phyloP scores from a whole-genome alignment of 2,888 invertebrate species.

The Schizotus pectinicornis region DNA sequence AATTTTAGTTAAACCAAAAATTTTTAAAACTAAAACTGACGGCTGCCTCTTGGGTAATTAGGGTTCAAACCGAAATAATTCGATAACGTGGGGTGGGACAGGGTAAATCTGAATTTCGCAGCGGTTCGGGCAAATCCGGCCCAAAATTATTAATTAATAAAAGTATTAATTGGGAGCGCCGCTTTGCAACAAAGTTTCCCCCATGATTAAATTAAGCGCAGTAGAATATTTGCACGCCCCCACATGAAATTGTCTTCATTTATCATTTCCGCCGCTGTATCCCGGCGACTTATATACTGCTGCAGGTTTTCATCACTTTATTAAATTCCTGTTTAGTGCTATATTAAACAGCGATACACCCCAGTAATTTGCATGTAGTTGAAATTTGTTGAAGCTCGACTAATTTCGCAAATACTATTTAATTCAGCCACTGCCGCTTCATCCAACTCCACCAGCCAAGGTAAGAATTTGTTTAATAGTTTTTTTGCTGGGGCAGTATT shows the following conservation, averaged over 20 bases:
- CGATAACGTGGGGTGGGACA: too few species aligned
- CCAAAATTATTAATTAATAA: too few species aligned
- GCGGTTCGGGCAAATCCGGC: too few species aligned
- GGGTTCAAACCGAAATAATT: too few species aligned
- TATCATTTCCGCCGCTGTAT: conserved; percentile 28
- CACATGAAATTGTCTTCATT: conserved; percentile 32
- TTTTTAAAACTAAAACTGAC: too few species aligned
- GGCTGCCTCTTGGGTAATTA: too few species aligned
- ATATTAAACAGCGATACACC: conserved; percentile 12
- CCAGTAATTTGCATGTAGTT: not conserved
- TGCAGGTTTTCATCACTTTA: conserved; percentile 30
- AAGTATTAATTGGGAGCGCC: too few species aligned
- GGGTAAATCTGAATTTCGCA: too few species aligned
- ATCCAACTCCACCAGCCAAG: not conserved
- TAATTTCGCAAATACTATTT: too few species aligned
- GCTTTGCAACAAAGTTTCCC: too few species aligned
- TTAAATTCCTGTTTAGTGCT: conserved; percentile 27
- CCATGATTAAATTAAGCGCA: conserved; percentile 23
- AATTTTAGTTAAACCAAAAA: too few species aligned
- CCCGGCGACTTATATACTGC: conserved; percentile 30
- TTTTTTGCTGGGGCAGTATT: not conserved
- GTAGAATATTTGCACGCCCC: conserved; percentile 17
- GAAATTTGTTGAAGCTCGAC: not conserved
- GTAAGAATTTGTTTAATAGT: not conserved
- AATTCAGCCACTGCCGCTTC: too few species aligned